Percentiles rank a stretch among this genome's conserved stretches.
Evolutionary conservation across 2,113 vertebrate species (phyloP).

Genomic region (Colinus virginianus): DNA sequence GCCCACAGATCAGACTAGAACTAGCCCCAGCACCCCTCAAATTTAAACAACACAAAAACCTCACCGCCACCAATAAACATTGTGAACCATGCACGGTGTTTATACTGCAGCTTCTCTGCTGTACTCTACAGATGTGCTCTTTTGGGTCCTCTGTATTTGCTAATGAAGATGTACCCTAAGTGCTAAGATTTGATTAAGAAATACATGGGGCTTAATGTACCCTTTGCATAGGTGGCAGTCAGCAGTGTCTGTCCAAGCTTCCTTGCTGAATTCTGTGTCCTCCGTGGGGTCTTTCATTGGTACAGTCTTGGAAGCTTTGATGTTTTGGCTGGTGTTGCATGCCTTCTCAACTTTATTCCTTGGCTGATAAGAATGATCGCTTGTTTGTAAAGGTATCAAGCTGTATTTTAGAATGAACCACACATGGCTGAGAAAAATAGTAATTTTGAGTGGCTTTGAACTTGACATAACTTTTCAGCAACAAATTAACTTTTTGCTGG

Average conservation of each 20-base stretch:
- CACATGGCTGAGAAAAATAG: fast-evolving
- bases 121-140: neutral
- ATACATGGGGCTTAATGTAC: neutral
- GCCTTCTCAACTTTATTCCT: neutral
- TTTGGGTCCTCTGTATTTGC: neutral
- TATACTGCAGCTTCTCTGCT: neutral
- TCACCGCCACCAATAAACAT: neutral
- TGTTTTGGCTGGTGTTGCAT: neutral
- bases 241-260: neutral
- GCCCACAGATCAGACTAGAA: neutral
- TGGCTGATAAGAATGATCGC: fast-evolving
- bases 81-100: neutral
- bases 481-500: neutral
- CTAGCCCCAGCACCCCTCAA: neutral
- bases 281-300: neutral
- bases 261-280: neutral
- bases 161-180: neutral
- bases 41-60: neutral
- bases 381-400: neutral
- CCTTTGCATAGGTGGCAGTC: neutral
- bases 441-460: neutral
- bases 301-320: fast-evolving
- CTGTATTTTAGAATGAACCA: neutral
- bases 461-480: neutral
- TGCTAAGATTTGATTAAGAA: neutral